A percentile compares a stretch with the other conserved stretches of the same genome.
phyloP scores from a whole-genome alignment of 1,140 invertebrate species.

The Bombus turneri region DNA sequence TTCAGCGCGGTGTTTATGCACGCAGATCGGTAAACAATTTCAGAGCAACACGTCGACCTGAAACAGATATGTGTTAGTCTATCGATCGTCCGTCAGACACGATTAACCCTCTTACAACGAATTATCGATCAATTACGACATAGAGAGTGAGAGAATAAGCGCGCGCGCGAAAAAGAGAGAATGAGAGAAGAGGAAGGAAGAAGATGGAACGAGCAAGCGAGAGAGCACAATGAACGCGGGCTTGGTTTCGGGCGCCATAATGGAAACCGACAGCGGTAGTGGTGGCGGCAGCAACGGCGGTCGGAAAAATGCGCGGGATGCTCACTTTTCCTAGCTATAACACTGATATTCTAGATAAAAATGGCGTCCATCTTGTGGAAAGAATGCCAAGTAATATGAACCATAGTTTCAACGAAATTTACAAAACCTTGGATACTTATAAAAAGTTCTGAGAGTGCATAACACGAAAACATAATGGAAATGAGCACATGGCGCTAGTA shows the following conservation, averaged over 20 bases:
- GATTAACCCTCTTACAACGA: constrained; percentile 67
- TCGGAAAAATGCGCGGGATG: constrained; percentile 77
- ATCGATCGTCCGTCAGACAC: constrained; percentile 62
- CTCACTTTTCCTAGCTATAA: constrained; percentile 56
- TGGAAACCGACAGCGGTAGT: constrained; percentile 60
- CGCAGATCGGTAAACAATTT: constrained; percentile 71
- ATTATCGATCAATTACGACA: constrained; percentile 73
- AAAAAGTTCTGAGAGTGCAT: neutral
- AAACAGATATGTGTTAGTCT: constrained; percentile 57
- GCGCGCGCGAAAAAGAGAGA: constrained; percentile 1
- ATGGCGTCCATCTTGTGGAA: constrained; percentile 65
- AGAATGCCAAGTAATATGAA: neutral
- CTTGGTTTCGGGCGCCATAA: constrained; percentile 74
- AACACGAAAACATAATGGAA: constrained; percentile 27
- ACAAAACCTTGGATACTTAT: neutral
- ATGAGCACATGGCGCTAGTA: constrained; percentile 60
- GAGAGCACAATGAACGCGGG: constrained; percentile 61
- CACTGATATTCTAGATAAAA: constrained; percentile 59
- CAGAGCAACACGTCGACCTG: constrained; percentile 61
- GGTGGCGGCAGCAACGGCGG: constrained; percentile 45
- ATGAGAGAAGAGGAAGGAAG: neutral
- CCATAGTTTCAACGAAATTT: neutral
- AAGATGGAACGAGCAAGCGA: constrained; percentile 50
- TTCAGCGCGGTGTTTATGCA: constrained; percentile 65
- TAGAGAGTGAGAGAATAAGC: constrained; percentile 32